phyloP scores from a whole-genome alignment of 2,888 invertebrate species.

The Vanessa cardui region DNA sequence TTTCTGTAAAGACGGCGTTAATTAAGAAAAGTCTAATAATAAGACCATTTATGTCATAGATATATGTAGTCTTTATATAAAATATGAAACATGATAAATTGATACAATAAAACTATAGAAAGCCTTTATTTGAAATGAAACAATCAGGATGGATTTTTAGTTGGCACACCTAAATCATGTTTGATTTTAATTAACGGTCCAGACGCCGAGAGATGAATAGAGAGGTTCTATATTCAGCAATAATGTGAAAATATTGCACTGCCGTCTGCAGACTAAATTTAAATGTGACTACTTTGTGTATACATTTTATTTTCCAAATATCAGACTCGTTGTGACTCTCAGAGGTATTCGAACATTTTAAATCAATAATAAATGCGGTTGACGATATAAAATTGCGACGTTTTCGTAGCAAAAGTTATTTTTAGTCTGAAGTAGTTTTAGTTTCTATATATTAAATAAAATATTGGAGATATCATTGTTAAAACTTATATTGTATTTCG shows the following conservation, averaged over 20 bases:
- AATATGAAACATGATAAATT: background rate
- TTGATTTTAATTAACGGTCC: conserved; percentile 68
- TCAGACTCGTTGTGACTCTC: conserved; percentile 10
- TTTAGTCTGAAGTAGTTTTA: background rate
- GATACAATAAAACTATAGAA: background rate
- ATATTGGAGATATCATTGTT: background rate
- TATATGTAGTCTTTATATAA: background rate
- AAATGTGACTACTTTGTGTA: conserved; percentile 12
- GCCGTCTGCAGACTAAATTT: conserved; percentile 19
- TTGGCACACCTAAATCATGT: conserved; percentile 43
- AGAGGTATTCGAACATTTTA: conserved; percentile 7
- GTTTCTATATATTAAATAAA: conserved; percentile 4
- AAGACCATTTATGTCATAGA: too few species aligned
- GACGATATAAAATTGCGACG: background rate
- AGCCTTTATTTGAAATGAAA: conserved; percentile 18
- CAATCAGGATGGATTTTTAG: conserved; percentile 23
- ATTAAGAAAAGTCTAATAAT: too few species aligned
- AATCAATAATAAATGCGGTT: conserved; percentile 8
- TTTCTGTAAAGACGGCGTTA: too few species aligned
- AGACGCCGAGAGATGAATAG: conserved; percentile 50
- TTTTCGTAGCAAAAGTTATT: conserved; percentile 4
- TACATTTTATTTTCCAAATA: conserved; percentile 9
- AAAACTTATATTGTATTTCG: background rate
- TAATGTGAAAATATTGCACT: conserved; percentile 41
- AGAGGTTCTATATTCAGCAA: conserved; percentile 38